Evolutionary conservation across 2,113 vertebrate genomes (phyloP).

Genomic region (Picathartes gymnocephalus): DNA sequence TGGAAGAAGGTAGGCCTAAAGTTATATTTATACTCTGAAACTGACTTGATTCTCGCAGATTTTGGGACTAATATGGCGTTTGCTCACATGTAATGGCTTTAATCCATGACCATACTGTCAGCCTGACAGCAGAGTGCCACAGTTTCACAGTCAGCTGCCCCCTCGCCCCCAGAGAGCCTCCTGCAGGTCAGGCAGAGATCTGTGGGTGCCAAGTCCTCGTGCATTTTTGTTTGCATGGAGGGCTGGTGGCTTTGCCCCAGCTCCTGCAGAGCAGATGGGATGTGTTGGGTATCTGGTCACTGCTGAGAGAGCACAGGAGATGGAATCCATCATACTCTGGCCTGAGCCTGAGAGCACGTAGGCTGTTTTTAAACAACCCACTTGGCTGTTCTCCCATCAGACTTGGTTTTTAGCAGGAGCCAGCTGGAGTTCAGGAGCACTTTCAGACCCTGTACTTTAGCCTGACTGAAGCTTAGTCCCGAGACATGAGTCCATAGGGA

Average conservation of each 20-base stretch:
- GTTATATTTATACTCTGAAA: background rate
- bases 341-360: background rate
- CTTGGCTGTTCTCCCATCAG: background rate
- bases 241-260: background rate
- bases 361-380: background rate
- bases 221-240: background rate
- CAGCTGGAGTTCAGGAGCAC: background rate
- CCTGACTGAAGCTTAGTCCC: background rate
- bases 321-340: background rate
- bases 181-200: background rate
- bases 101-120: background rate
- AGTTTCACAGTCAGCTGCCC: background rate
- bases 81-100: background rate
- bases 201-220: fast-evolving
- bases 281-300: background rate
- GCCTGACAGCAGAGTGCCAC: background rate
- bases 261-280: background rate
- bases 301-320: background rate
- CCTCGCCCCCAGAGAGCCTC: fast-evolving
- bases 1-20: background rate
- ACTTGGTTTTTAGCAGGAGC: background rate
- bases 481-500: background rate
- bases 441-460: background rate
- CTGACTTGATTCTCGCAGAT: background rate
- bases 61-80: background rate